Evolutionary conservation across 2,797 vertebrate species (phyloP).

Genomic region (Hylomyscus alleni): DNA sequence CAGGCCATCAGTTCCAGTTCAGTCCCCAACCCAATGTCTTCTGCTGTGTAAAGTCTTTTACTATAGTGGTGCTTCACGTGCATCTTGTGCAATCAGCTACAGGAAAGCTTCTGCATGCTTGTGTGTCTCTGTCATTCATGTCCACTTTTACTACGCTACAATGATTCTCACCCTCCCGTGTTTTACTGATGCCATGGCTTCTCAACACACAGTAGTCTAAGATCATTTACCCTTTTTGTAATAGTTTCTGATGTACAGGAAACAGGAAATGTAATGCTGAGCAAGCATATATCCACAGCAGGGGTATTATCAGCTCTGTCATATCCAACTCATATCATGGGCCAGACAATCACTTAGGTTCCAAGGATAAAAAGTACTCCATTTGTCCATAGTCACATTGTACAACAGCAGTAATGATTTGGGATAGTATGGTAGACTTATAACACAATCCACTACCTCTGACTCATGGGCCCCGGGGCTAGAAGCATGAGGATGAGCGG

Average conservation of each 20-base stretch:
- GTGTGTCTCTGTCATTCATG: not conserved
- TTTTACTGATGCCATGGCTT: too few relatives aligned
- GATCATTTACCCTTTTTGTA: not conserved
- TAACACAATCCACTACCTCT: not conserved
- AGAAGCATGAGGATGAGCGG: not conserved
- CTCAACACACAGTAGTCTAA: not conserved
- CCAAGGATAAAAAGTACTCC: not conserved
- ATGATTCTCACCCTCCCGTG: not conserved
- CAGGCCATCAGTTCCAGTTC: not conserved
- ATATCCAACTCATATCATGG: not conserved
- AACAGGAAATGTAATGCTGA: not conserved
- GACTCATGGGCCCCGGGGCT: not conserved
- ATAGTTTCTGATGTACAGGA: not conserved
- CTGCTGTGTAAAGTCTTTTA: not conserved
- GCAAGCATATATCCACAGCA: not conserved
- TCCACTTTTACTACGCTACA: too few relatives aligned
- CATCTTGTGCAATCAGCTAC: not conserved
- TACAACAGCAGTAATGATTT: not conserved
- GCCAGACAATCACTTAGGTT: not conserved
- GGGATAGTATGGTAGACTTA: not conserved
- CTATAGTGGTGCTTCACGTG: not conserved
- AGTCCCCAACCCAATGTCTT: not conserved
- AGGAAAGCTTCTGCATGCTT: fast-evolving
- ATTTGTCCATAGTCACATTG: not conserved
- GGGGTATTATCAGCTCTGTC: not conserved